Conservation (phyloP, 2,797 vertebrate genomes). For the Acestrorhynchus altus region DNA sequence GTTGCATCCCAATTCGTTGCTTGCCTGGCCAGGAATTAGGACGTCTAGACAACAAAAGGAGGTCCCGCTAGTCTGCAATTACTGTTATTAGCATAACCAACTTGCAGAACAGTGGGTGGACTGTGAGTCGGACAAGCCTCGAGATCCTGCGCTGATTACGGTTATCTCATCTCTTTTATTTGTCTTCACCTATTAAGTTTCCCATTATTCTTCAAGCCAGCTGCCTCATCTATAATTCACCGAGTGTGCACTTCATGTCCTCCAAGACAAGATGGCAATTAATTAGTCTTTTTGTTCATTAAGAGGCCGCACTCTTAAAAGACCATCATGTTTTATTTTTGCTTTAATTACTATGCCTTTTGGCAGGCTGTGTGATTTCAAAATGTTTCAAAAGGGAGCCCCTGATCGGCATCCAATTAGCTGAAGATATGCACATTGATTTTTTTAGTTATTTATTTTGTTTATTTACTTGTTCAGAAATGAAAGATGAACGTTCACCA, state of each 20-base stretch:
- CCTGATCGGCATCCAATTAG: constrained; percentile 61
- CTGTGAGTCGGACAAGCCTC: constrained; percentile 21
- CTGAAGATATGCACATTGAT: constrained; percentile 53
- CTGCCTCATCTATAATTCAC: constrained; percentile 73
- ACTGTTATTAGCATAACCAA: constrained; percentile 38
- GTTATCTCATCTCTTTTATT: constrained; percentile 55
- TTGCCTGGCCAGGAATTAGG: constrained; percentile 30
- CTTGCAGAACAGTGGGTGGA: constrained; percentile 17
- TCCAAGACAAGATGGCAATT: constrained; percentile 68
- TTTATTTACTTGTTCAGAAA: constrained; percentile 20
- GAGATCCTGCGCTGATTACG: constrained; percentile 46
- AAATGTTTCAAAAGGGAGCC: constrained; percentile 57
- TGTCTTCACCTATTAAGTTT: constrained; percentile 58
- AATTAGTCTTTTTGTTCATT: constrained; percentile 78
- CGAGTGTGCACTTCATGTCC: constrained; percentile 61
- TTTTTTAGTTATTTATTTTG: constrained; percentile 30
- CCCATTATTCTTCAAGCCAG: constrained; percentile 56
- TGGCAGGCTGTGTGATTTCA: constrained; percentile 63
- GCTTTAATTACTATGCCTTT: constrained; percentile 70
- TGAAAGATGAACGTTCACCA: not conserved
- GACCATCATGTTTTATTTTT: constrained; percentile 75
- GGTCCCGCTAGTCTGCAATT: constrained; percentile 39
- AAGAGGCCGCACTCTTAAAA: constrained; percentile 68
- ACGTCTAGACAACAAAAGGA: constrained; percentile 51
- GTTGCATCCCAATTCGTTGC: constrained; percentile 5